phyloP scores from a whole-genome alignment of 2,113 vertebrate species.

The Isurus oxyrinchus region DNA sequence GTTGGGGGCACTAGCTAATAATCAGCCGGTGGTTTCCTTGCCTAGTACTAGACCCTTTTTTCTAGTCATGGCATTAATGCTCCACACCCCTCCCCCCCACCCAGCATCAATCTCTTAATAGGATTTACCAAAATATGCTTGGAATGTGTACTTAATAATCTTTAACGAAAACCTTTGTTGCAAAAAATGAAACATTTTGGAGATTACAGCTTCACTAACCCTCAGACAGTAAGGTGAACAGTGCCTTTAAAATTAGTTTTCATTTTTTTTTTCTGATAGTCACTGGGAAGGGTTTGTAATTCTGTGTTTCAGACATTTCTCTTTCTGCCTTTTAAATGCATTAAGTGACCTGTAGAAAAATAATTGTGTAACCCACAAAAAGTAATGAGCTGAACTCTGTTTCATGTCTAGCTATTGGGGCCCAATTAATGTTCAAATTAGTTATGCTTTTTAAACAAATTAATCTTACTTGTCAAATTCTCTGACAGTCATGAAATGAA shows the following conservation, averaged over 20 bases:
- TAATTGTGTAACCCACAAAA: not conserved
- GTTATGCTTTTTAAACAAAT: constrained; percentile 24
- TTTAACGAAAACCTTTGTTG: not conserved
- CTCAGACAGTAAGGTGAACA: not conserved
- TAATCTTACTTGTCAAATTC: constrained; percentile 17
- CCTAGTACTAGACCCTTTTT: too few relatives aligned
- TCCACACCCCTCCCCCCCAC: too few relatives aligned
- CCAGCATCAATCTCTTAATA: not conserved
- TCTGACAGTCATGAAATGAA: not conserved
- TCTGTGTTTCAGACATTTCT: not conserved
- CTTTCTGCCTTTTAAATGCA: not conserved
- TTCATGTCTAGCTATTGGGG: not conserved
- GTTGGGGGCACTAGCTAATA: too few relatives aligned
- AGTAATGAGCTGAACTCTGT: not conserved
- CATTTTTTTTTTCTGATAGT: not conserved
- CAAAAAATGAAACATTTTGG: not conserved
- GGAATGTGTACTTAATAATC: not conserved
- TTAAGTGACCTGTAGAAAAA: constrained; percentile 4
- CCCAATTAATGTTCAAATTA: not conserved
- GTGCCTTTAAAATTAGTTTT: not conserved
- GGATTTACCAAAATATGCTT: not conserved
- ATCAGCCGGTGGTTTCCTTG: too few relatives aligned
- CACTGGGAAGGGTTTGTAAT: not conserved
- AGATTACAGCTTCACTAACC: not conserved
- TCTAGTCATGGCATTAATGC: not conserved